A percentile compares a stretch with the other conserved stretches of the same genome.
phyloP scores from a whole-genome alignment of 2,888 invertebrate genomes.

The Maniola hyperantus region DNA sequence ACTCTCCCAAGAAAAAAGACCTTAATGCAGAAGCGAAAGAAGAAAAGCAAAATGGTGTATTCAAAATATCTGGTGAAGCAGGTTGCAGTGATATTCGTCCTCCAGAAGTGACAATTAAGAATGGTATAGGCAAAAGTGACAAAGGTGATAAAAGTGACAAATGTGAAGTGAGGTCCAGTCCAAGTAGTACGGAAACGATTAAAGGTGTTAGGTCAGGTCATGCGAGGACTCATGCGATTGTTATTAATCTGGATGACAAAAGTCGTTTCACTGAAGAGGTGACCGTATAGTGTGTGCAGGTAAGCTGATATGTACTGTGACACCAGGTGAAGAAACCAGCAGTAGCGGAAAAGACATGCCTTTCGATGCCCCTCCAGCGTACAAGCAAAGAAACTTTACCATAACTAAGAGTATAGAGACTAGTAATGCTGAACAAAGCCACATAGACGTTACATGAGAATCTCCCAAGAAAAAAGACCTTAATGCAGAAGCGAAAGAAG shows the following conservation, averaged over 20 bases:
- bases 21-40: slow-evolving; percentile 60
- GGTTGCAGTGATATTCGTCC: slow-evolving; percentile 73
- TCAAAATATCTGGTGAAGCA: slow-evolving; percentile 75
- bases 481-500: slow-evolving; percentile 61
- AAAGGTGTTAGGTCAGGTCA: slow-evolving; percentile 83
- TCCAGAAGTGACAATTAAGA: slow-evolving; percentile 64
- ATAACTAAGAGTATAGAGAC: slow-evolving; percentile 70
- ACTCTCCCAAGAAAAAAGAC: slow-evolving; percentile 66
- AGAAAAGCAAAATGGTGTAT: slow-evolving; percentile 70
- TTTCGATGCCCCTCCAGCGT: slow-evolving; percentile 74
- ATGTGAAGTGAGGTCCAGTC: slow-evolving; percentile 67
- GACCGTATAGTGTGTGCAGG: slow-evolving; percentile 85
- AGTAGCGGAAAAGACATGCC: slow-evolving; percentile 76
- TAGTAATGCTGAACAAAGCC: slow-evolving; percentile 69
- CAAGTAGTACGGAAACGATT: slow-evolving; percentile 66
- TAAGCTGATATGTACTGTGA: slow-evolving; percentile 77
- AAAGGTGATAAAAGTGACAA: slow-evolving; percentile 63
- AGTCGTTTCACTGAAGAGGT: slow-evolving; percentile 92
- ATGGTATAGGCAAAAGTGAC: slow-evolving; percentile 66
- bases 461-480: slow-evolving; percentile 65
- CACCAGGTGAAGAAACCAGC: slow-evolving; percentile 77
- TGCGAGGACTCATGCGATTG: slow-evolving; percentile 88
- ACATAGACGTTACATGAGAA: slow-evolving; percentile 71
- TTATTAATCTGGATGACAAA: slow-evolving; percentile 91
- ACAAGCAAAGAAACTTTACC: slow-evolving; percentile 77